Evolutionary conservation across 2,797 vertebrate species (phyloP), one percentile per base, ranked within the genome.

Genomic region (Ceyx erithaca): DNA sequence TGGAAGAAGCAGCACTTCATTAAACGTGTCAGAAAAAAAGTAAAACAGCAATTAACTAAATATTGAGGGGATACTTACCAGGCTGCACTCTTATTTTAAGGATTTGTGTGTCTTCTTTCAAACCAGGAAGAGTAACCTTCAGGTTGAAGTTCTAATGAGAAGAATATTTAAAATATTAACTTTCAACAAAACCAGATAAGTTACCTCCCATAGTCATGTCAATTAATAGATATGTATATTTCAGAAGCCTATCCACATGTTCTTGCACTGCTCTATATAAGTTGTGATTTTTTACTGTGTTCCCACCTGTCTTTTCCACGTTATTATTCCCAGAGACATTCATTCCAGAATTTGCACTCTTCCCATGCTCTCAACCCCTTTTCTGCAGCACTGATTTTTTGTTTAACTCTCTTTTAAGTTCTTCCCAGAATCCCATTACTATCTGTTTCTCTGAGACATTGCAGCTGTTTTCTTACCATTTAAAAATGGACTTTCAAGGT

Each of bases 61-160:
- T 72, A 75, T 71, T 69, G 72, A 80, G 75, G 33, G 28, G 85
- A 92, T 45, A 95, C 97, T 97, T 96, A 99, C 99, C 99, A 92
- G 99, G 98, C 31, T 98, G 95, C 64, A 99, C 93, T 88, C 95
- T 96, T 79, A 99, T 97, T 95, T 97, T 98, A 69, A 97, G 18
- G 40, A 71, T 94, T 88, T 98, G 97, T 2, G 97, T 97, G 84
- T 98, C 96, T 89, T 97, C 96, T 96, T 97, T 98, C 87, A 99
- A 96, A 69, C 98, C 98, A 21, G 98, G 98, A 67, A 99, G 89
- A 70, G 80, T 98, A 95, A 99, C 97, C 37, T 97, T 98, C 90
- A 99, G 77, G 72, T 95, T 97, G 84, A 97, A 98, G 71, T 93
- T 97, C 98, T 99, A 97, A 96, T 62, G 30, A 92, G 94, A 93